These are phyloP conservation scores for Leptopilina drosophilae DNA, from an alignment of 2,888 invertebrate genomes.

Conservation along the genomic window DNA sequence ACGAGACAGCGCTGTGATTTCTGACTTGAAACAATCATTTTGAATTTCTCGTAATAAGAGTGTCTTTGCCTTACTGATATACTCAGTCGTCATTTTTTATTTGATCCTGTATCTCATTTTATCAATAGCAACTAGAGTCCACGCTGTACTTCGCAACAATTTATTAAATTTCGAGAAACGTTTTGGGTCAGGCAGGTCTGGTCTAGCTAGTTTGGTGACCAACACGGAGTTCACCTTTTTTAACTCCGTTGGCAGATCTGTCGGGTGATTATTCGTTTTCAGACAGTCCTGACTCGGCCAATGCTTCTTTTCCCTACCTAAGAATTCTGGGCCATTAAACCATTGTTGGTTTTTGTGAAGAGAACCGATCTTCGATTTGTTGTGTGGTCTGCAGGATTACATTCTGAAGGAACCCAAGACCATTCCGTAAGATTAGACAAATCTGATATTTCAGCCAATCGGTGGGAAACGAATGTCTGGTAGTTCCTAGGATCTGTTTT, in stretches of 20 bases:
- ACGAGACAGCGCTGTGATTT: neutral
- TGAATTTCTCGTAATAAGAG: neutral
- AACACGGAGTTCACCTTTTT: neutral
- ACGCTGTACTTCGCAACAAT: neutral
- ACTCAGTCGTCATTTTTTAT: neutral
- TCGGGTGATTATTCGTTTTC: neutral
- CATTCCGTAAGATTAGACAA: slow-evolving; percentile 49
- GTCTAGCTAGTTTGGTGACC: neutral
- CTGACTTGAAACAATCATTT: neutral
- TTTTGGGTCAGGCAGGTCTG: neutral
- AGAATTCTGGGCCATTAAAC: neutral
- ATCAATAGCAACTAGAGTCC: neutral
- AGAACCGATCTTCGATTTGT: slow-evolving; percentile 10
- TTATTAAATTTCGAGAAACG: neutral
- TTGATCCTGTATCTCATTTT: neutral
- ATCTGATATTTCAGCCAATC: slow-evolving; percentile 57
- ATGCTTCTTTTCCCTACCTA: neutral
- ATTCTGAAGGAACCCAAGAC: slow-evolving; percentile 56
- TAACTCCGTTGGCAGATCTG: neutral
- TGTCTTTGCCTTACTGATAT: neutral
- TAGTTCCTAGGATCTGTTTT: slow-evolving; percentile 43
- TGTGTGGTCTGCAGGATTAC: slow-evolving; percentile 59
- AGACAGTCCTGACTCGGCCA: neutral
- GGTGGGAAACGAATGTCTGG: slow-evolving; percentile 53
- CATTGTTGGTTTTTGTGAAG: neutral